Evolutionary conservation across 2,113 vertebrate genomes (phyloP), one percentile per base, ranked within the genome.

Genomic region (Felis chaus): DNA sequence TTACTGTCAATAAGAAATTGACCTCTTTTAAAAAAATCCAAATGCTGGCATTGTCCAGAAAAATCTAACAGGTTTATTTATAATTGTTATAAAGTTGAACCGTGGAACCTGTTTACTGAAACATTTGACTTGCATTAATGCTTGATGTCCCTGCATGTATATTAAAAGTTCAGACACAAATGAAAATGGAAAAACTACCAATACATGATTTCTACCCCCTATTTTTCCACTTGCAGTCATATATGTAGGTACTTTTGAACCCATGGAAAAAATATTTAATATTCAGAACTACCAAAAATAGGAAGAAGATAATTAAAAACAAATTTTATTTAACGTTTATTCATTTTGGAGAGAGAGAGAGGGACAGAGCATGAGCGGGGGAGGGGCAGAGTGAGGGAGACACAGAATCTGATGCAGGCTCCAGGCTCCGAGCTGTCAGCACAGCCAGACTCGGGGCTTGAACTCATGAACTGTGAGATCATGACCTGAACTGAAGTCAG

Each of bases 41-140:
- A 99, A 99, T 99, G 99, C 99, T 99, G 99, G 99, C 98, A 98
- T 99, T 98, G 98, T 99, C 98, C 98, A 99, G 98, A 99, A 99
- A 99, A 99, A 98, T 98, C 98, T 98, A 98, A 98, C 98, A 99
- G 97, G 89, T 98, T 98, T 99, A 99, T 99, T 99, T 99, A 98
- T 99, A 98, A 86, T 98, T 98, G 97, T 98, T 98, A 99, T 98
- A 99, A 99, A 99, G 98, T 98, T 98, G 98, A 99, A 98, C 98
- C 97, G 97, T 89, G 99, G 98, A 98, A 98, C 36, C 39, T 74
- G 12, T 41, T 39, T 41, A 74, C 36, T 74, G 71, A 41, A 41
- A 74, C 5, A 41, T 41, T 25, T 14, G 36, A 41, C 36, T 74
- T 41, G 36, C 36, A 7, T 74, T 12, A 73, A 11, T 41, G 21